Evolutionary conservation across 2,888 invertebrate genomes (phyloP).

Genomic region (Lithosia quadra): DNA sequence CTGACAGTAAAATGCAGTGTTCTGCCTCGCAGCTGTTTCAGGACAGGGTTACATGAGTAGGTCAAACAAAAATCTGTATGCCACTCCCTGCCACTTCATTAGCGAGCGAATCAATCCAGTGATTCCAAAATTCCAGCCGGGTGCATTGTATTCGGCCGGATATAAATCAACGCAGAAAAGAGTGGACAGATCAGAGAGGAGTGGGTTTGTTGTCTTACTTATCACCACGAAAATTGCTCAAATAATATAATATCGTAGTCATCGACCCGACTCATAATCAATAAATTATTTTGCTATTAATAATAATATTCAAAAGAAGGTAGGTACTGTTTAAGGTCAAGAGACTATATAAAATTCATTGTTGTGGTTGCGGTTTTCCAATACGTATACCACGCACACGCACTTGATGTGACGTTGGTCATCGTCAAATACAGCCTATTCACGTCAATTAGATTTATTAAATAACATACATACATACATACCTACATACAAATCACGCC

Average conservation of each 20-base stretch:
- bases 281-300: background rate
- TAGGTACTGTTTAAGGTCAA: background rate
- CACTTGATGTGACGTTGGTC: background rate
- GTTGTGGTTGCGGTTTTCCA: background rate
- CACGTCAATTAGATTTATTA: background rate
- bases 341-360: background rate
- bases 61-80: background rate
- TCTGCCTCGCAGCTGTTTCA: too few species aligned
- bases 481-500: too few species aligned
- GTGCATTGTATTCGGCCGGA: background rate
- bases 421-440: background rate
- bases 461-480: too few species aligned
- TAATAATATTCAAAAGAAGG: background rate
- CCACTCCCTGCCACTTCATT: background rate
- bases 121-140: background rate
- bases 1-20: too few species aligned
- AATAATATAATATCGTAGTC: background rate
- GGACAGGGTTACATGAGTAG: too few species aligned
- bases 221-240: background rate
- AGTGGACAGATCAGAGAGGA: background rate
- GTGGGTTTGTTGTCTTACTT: background rate
- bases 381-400: background rate
- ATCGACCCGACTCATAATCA: background rate
- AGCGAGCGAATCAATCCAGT: background rate
- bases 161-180: background rate